Percentiles rank a stretch among this genome's conserved stretches.
phyloP scores from a whole-genome alignment of 2,888 invertebrate genomes.

The Ctenicera cuprea region DNA sequence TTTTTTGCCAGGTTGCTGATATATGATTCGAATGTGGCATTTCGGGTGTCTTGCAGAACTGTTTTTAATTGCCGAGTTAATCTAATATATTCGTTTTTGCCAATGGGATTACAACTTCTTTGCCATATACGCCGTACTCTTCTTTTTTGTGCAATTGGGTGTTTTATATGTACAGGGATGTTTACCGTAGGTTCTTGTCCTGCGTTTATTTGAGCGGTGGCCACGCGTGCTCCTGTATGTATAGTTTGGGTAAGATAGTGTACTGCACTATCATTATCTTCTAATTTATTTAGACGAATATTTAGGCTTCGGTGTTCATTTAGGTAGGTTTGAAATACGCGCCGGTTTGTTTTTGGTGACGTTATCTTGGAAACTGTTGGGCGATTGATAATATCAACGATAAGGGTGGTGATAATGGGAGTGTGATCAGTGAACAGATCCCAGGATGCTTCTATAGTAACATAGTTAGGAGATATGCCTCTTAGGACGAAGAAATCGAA shows the following conservation, averaged over 20 bases:
- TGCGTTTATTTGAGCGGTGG: too few species aligned
- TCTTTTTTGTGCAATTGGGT: constrained; percentile 20
- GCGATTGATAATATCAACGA: constrained; percentile 1
- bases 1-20: constrained; percentile 2
- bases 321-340: not conserved
- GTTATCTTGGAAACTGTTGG: constrained; percentile 8
- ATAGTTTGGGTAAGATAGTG: too few species aligned
- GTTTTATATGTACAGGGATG: constrained; percentile 9
- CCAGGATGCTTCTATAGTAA: too few species aligned
- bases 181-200: too few species aligned
- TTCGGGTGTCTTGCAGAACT: too few species aligned
- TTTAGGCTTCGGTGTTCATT: not conserved
- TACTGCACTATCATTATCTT: too few species aligned
- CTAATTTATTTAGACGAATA: too few species aligned
- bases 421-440: constrained; percentile 10
- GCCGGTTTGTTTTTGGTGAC: constrained; percentile 17
- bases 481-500: constrained; percentile 20
- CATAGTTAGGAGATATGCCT: constrained; percentile 3
- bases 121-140: constrained; percentile 16
- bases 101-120: constrained; percentile 26
- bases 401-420: constrained; percentile 14
- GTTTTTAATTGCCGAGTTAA: constrained; percentile 17
- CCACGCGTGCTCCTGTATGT: too few species aligned
- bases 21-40: constrained; percentile 9
- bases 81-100: constrained; percentile 22